These are phyloP conservation scores for Diarsia dahlii DNA, from an alignment of 2,888 invertebrate species.

Conservation along the genomic window DNA sequence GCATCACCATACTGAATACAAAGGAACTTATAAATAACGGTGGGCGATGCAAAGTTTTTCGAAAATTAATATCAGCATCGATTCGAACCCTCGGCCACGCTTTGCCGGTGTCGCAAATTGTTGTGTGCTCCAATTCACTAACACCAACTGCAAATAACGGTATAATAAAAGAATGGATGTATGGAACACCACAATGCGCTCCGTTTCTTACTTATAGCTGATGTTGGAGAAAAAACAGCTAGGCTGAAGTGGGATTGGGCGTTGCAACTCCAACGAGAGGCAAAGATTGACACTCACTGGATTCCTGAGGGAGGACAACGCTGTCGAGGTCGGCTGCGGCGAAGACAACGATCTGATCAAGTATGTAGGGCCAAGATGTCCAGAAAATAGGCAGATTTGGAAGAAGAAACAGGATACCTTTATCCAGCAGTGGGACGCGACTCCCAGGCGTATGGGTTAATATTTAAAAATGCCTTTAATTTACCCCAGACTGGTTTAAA, in stretches of 20 bases:
- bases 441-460: too few species aligned
- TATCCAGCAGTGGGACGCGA: too few species aligned
- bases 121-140: constrained; percentile 38
- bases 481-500: too few species aligned
- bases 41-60: constrained; percentile 69
- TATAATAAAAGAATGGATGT: neutral
- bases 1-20: constrained; percentile 26
- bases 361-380: neutral
- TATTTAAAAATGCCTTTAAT: too few species aligned
- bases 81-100: constrained; percentile 65
- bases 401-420: too few species aligned
- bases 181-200: neutral
- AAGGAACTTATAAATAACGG: constrained; percentile 58
- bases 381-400: neutral
- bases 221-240: neutral
- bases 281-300: neutral
- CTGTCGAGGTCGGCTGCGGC: neutral
- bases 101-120: constrained; percentile 60
- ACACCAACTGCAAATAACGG: neutral
- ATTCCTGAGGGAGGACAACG: neutral
- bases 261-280: neutral
- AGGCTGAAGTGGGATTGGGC: neutral
- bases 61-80: constrained; percentile 74
- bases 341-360: neutral
- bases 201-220: neutral